These are phyloP conservation scores for Neolamprologus fasciatus DNA, from an alignment of 2,113 vertebrate species.

Conservation along the genomic window DNA sequence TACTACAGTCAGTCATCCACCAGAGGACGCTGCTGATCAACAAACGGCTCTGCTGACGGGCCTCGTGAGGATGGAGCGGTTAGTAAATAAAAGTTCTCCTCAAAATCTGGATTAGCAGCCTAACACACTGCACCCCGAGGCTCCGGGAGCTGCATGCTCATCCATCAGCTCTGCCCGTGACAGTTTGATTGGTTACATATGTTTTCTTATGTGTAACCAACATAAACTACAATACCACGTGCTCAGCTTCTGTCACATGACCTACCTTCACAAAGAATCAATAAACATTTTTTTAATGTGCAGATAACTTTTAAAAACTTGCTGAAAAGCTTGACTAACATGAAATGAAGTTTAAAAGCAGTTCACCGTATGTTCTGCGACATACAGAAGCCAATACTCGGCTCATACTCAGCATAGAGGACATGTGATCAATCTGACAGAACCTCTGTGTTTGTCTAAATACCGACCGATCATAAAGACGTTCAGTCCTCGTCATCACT, in stretches of 20 bases:
- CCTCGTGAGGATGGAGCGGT: not conserved
- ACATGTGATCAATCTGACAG: not conserved
- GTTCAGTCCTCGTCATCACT: not conserved
- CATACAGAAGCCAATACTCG: not conserved
- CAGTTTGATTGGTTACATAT: not conserved
- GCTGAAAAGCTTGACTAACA: not conserved
- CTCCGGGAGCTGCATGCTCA: fast-evolving
- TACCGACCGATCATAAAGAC: not conserved
- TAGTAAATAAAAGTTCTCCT: fast-evolving
- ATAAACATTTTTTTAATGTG: not conserved
- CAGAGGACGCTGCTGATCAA: not conserved
- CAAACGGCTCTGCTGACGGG: not conserved
- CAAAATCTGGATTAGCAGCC: not conserved
- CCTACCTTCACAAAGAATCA: not conserved
- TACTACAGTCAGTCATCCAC: not conserved
- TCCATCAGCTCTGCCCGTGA: not conserved
- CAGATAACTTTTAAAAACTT: not conserved
- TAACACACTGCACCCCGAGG: not conserved
- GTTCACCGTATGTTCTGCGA: not conserved
- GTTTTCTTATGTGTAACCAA: not conserved
- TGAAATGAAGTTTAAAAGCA: not conserved
- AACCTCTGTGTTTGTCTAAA: not conserved
- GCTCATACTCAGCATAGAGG: not conserved
- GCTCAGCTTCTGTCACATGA: not conserved
- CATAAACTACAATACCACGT: not conserved